phyloP scores from a whole-genome alignment of 1,140 invertebrate genomes.

The Neodiprion virginianus region DNA sequence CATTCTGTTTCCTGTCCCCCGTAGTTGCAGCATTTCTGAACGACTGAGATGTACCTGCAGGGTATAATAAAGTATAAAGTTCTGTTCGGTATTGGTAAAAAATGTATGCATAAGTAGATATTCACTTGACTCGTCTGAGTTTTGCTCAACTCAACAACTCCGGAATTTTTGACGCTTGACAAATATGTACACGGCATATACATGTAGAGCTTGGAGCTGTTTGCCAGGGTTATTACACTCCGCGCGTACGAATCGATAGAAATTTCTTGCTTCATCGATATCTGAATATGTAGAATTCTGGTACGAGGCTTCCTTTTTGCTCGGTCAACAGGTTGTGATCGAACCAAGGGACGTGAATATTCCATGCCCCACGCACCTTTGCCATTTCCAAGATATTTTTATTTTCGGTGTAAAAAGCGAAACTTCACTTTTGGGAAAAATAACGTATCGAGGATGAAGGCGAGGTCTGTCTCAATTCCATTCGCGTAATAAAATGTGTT shows the following conservation, averaged over 20 bases:
- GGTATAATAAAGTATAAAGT: too few species aligned
- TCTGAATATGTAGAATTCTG: neutral
- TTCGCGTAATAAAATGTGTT: neutral
- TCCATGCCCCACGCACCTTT: neutral
- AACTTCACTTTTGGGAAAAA: neutral
- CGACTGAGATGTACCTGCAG: too few species aligned
- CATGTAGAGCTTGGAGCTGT: too few species aligned
- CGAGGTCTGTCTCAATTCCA: neutral
- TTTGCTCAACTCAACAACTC: too few species aligned
- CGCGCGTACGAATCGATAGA: neutral
- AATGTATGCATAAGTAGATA: too few species aligned
- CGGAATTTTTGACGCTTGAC: too few species aligned
- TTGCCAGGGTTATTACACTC: too few species aligned
- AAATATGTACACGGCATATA: too few species aligned
- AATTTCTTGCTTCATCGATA: neutral
- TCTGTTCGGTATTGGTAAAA: too few species aligned
- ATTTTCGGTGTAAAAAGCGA: neutral
- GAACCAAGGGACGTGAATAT: neutral
- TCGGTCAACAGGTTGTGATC: conserved; percentile 1
- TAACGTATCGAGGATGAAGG: neutral
- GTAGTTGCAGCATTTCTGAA: too few species aligned
- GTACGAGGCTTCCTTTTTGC: neutral
- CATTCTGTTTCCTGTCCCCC: too few species aligned
- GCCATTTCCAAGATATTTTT: neutral
- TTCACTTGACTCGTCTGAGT: too few species aligned